These are phyloP conservation scores for Philantomba maxwellii DNA, from an alignment of 2,113 vertebrate genomes.

Conservation along the genomic window DNA sequence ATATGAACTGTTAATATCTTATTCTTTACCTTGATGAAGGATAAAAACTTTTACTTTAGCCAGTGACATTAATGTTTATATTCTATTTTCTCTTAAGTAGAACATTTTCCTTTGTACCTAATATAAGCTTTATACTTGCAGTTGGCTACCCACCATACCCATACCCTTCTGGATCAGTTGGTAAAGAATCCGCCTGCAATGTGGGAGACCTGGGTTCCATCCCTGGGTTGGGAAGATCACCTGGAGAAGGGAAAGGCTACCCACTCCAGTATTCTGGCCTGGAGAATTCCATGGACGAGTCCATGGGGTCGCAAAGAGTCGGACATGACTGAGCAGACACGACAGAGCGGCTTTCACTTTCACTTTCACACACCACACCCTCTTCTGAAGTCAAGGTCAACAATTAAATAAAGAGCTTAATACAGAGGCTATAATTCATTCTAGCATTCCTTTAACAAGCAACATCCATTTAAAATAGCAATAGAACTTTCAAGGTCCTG, in stretches of 20 bases:
- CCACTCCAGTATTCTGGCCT: neutral
- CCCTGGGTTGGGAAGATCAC: neutral
- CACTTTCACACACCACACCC: neutral
- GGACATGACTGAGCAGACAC: neutral
- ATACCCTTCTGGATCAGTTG: neutral
- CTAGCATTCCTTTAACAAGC: conserved; percentile 27
- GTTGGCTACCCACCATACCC: neutral
- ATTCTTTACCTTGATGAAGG: neutral
- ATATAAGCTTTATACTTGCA: neutral
- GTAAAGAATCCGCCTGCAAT: neutral
- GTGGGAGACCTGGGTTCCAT: neutral
- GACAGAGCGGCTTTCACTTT: neutral
- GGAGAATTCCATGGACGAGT: neutral
- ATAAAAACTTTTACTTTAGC: neutral
- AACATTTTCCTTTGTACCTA: neutral
- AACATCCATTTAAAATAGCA: conserved; percentile 52
- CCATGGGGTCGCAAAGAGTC: rapidly evolving
- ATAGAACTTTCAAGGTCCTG: conserved; percentile 35
- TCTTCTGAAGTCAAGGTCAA: conserved; percentile 40
- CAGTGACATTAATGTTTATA: neutral
- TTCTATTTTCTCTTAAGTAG: conserved; percentile 22
- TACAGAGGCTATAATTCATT: conserved; percentile 27
- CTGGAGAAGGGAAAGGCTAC: neutral
- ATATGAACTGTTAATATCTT: neutral
- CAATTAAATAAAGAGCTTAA: conserved; percentile 2